phyloP scores from a whole-genome alignment of 2,113 vertebrate species.

The Panthera uncia region DNA sequence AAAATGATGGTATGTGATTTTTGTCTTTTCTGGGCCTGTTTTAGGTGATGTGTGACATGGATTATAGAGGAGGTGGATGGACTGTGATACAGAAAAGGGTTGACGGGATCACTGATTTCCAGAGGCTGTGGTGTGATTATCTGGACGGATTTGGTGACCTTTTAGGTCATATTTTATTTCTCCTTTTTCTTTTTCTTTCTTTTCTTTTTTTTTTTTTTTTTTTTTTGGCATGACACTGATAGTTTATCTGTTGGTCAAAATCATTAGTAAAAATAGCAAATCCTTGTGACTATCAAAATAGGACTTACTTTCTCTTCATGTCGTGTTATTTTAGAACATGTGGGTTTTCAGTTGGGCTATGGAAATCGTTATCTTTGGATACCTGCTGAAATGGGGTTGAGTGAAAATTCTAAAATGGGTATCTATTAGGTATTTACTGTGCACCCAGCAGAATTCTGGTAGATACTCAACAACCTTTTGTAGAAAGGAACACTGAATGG shows the following conservation, averaged over 20 bases:
- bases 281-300: conserved; percentile 12
- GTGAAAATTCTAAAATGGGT: background rate
- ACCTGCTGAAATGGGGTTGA: background rate
- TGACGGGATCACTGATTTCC: conserved; percentile 90
- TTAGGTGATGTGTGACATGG: conserved; percentile 97
- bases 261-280: conserved; percentile 9
- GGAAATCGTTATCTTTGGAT: conserved; percentile 4
- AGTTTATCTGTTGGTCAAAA: background rate
- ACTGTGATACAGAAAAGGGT: conserved; percentile 93
- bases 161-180: conserved; percentile 85
- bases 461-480: background rate
- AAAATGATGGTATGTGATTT: conserved; percentile 1
- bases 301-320: background rate
- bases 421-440: conserved; percentile 16
- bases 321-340: background rate
- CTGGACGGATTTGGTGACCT: conserved; percentile 93
- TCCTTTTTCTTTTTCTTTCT: background rate
- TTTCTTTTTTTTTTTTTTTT: background rate
- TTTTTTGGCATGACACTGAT: background rate
- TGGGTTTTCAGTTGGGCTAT: background rate
- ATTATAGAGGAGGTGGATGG: conserved; percentile 95
- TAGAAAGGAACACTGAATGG: background rate
- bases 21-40: conserved; percentile 35
- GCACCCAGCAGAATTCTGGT: background rate
- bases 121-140: conserved; percentile 91